Evolutionary conservation across 2,113 vertebrate species (phyloP).

Genomic region (Chaenocephalus aceratus): DNA sequence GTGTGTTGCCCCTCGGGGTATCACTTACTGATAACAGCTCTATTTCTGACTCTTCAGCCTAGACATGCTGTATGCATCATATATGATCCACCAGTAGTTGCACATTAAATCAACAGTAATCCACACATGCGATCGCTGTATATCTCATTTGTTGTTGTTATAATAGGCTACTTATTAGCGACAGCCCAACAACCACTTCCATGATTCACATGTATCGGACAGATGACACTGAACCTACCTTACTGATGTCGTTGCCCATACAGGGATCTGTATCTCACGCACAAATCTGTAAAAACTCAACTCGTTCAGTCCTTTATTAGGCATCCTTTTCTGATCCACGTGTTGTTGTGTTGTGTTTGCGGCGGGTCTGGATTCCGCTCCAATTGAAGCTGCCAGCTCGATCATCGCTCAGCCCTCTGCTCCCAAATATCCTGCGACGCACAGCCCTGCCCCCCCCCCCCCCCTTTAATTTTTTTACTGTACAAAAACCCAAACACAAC

Average conservation of each 20-base stretch:
- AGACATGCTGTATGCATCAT: no score
- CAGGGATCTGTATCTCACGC: not conserved
- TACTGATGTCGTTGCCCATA: constrained; percentile 61
- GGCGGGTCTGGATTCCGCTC: constrained; percentile 48
- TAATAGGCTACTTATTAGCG: not conserved
- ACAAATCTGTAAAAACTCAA: not conserved
- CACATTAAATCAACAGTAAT: no score
- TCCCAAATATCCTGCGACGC: not conserved
- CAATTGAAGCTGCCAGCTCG: constrained; percentile 64
- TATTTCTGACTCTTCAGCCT: no score
- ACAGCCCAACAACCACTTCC: no score
- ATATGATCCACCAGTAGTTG: no score
- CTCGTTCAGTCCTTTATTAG: not conserved
- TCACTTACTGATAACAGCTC: no score
- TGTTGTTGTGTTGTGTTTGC: not conserved
- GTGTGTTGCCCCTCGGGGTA: no score
- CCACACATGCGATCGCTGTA: no score
- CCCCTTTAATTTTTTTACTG: not conserved
- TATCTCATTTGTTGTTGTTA: not conserved
- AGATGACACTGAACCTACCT: constrained; percentile 45
- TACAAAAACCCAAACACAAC: not conserved
- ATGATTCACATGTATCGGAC: not conserved
- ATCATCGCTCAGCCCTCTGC: constrained; percentile 25
- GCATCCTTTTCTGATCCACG: not conserved
- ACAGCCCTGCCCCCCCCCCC: not conserved